A percentile compares a stretch with the other conserved stretches of the same genome.
Evolutionary conservation across 2,888 invertebrate genomes (phyloP).

Genomic region (Sphaerophoria rueppellii): DNA sequence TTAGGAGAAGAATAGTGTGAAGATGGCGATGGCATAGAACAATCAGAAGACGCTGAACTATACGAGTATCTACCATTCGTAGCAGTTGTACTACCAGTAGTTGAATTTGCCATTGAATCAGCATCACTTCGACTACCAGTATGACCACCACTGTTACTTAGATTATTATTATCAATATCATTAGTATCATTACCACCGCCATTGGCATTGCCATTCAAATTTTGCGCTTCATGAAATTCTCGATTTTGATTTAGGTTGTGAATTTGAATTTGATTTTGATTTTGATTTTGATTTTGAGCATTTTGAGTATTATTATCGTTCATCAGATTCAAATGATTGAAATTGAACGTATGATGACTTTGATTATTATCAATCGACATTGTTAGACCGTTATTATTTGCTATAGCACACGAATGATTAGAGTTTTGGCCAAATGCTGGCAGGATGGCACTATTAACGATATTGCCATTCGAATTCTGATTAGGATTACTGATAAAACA

Average conservation of each 20-base stretch:
- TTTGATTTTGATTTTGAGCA: too few species aligned
- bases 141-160: conserved; percentile 48
- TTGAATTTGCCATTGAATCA: conserved; percentile 75
- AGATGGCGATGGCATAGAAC: conserved; percentile 82
- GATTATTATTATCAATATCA: conserved; percentile 9
- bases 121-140: conserved; percentile 74
- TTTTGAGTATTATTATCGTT: too few species aligned
- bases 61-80: conserved; percentile 78
- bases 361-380: conserved; percentile 69
- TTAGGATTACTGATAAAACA: conserved; percentile 75
- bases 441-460: conserved; percentile 73
- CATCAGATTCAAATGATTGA: conserved; percentile 20
- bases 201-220: conserved; percentile 68
- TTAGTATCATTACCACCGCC: conserved; percentile 42
- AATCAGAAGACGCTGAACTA: conserved; percentile 83
- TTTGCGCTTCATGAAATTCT: conserved; percentile 21
- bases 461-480: conserved; percentile 51
- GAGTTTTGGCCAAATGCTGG: conserved; percentile 76
- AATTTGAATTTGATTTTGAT: conserved; percentile 18
- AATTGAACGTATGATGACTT: conserved; percentile 65
- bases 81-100: conserved; percentile 76
- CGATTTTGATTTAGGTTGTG: conserved; percentile 40
- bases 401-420: background rate
- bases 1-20: conserved; percentile 83
- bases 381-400: conserved; percentile 74